Base-by-base conservation (phyloP, 1,140 invertebrate species). In the Agrilus planipennis region DNA sequence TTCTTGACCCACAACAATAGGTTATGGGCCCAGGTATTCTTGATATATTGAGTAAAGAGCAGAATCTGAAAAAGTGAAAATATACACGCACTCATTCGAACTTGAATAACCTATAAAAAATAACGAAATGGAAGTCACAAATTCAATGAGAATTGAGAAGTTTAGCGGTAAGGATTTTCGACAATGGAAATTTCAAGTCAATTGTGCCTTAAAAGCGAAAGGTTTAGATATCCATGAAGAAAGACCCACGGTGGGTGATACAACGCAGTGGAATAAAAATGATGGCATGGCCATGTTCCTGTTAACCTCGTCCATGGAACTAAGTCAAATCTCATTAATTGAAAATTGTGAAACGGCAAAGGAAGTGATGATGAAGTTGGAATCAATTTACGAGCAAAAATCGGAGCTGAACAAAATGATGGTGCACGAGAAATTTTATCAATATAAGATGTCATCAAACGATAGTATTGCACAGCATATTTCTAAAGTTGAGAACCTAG, bases 381-480 rank as follows among this genome's bases (percentile, higher is more conserved):
- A 59, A 28, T 34, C 48, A 2, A 55, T 61, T 20, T 60, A 60
- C 47, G 45, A 53, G 37, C 49, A 53, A 40, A 57, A 55, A 32
- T 45, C 37, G 10, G 57, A 59, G 35, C 21, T 45, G 9, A 57
- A 42, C 37, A 61, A 61, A 49, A 58, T 63, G 53, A 39, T 61
- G 10, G 45, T 53, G 10, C 54, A 63, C 45, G 61, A 62, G 40
- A 40, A 42, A 4, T 62, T 63, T 46, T 55, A 63, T 34, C 47
- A 56, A 17, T 60, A 61, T 35, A 54, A 53, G 46, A 55, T 60
- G 54, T 36, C 41, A 28, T 4, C 44, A 16, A 47, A 14, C 27
- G 62, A 57, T 25, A 51, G 27, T 1, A 42, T 58, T 7, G 53
- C 55, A 19, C 52, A 60, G 44, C 58, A 62, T 46, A 53, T 64